These are phyloP conservation scores for Bellardia pandia DNA, from an alignment of 2,888 invertebrate species.

Conservation along the genomic window DNA sequence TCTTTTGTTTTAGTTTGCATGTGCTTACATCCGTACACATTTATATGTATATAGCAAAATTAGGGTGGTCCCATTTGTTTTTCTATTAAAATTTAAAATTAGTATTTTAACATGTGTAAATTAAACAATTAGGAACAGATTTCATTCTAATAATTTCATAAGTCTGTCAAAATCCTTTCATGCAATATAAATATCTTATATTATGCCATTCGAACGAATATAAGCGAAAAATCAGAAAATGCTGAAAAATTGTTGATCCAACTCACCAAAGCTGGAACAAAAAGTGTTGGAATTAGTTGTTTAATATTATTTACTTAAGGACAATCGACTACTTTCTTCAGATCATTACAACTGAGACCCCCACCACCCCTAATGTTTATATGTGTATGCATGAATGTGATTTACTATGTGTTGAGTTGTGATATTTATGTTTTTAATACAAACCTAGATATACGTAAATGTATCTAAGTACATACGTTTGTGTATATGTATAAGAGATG, in stretches of 20 bases:
- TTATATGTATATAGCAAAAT: not conserved
- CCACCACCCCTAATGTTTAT: not conserved
- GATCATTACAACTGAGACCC: not conserved
- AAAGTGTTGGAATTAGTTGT: no score
- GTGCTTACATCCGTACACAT: slow-evolving; percentile 1
- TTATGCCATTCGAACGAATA: no score
- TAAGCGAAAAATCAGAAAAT: no score
- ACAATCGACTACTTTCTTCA: not conserved
- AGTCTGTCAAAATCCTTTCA: no score
- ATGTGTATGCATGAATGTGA: slow-evolving; percentile 3
- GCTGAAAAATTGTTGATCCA: no score
- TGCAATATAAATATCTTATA: no score
- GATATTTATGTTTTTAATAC: slow-evolving; percentile 59
- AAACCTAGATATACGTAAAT: not conserved
- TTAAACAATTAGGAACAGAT: no score
- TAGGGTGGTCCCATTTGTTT: not conserved
- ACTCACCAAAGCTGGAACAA: no score
- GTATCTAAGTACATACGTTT: not conserved
- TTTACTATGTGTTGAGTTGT: slow-evolving; percentile 28
- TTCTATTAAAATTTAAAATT: no score
- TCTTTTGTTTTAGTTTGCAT: slow-evolving; percentile 51
- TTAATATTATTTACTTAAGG: no score
- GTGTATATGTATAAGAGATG: not conserved
- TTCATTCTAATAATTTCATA: no score
- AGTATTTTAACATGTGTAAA: no score